phyloP scores from a whole-genome alignment of 2,113 vertebrate species.

The Petaurus breviceps region DNA sequence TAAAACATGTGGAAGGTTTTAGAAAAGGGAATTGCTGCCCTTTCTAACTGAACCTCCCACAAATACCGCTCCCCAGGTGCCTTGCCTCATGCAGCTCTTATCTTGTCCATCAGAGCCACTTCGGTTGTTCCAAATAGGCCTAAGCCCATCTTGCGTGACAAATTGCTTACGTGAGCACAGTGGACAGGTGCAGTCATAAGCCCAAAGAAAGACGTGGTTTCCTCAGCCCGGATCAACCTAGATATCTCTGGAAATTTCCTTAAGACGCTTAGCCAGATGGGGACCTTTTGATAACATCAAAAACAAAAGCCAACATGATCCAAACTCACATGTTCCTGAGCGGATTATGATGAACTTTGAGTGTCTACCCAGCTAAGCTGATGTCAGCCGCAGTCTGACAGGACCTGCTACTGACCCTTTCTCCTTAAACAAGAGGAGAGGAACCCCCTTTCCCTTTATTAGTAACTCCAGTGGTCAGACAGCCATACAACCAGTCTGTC shows the following conservation, averaged over 20 bases:
- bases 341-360: background rate
- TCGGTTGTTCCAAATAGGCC: background rate
- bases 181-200: background rate
- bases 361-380: background rate
- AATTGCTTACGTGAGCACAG: background rate
- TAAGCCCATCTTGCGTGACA: background rate
- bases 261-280: constrained; percentile 1
- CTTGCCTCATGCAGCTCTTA: background rate
- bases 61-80: background rate
- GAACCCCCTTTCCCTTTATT: background rate
- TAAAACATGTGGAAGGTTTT: background rate
- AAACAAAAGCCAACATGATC: background rate
- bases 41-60: background rate
- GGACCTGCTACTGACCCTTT: background rate
- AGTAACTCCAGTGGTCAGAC: background rate
- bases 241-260: background rate
- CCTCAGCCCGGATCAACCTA: background rate
- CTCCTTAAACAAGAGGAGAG: background rate
- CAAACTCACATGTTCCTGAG: background rate
- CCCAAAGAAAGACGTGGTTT: background rate
- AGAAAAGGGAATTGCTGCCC: background rate
- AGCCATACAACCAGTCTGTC: background rate
- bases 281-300: background rate
- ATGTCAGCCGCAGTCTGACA: background rate
- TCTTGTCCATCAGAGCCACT: background rate